Conservation (phyloP, 2,888 invertebrate species). For the Stenolophus ochropezus region DNA sequence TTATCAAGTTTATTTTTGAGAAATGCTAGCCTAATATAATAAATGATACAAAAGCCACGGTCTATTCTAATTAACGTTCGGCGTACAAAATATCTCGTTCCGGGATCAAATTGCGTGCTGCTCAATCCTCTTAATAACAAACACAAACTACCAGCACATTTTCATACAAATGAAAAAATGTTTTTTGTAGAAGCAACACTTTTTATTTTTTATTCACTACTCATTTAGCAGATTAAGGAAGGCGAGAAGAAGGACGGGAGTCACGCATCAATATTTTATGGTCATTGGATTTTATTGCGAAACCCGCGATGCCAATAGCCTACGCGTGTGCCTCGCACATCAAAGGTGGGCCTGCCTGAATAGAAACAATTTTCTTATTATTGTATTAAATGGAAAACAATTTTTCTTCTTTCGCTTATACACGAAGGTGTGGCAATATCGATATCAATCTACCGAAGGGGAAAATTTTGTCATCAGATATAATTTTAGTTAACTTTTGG, state of each 20-base stretch:
- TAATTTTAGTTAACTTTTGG: too few relatives aligned
- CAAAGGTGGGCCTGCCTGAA: conserved; percentile 16
- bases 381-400: conserved; percentile 39
- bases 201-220: conserved; percentile 43
- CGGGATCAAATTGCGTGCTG: conserved; percentile 33
- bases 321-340: conserved; percentile 12
- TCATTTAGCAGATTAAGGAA: conserved; percentile 51
- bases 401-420: conserved; percentile 12
- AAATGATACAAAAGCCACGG: conserved; percentile 22
- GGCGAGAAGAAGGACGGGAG: conserved; percentile 30
- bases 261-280: conserved; percentile 53
- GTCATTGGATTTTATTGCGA: conserved; percentile 48
- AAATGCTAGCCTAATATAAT: neutral
- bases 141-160: conserved; percentile 6
- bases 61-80: conserved; percentile 8
- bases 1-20: neutral
- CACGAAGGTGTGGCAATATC: neutral
- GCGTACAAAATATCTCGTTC: conserved; percentile 20
- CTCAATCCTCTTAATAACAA: conserved; percentile 33
- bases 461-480: conserved; percentile 32
- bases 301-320: conserved; percentile 11
- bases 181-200: neutral
- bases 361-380: conserved; percentile 38
- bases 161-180: conserved; percentile 46
- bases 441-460: conserved; percentile 24